Percentiles rank a stretch among this genome's conserved stretches.
These are phyloP conservation scores for Operophtera brumata DNA, from an alignment of 2,888 invertebrate genomes.

Conservation along the genomic window DNA sequence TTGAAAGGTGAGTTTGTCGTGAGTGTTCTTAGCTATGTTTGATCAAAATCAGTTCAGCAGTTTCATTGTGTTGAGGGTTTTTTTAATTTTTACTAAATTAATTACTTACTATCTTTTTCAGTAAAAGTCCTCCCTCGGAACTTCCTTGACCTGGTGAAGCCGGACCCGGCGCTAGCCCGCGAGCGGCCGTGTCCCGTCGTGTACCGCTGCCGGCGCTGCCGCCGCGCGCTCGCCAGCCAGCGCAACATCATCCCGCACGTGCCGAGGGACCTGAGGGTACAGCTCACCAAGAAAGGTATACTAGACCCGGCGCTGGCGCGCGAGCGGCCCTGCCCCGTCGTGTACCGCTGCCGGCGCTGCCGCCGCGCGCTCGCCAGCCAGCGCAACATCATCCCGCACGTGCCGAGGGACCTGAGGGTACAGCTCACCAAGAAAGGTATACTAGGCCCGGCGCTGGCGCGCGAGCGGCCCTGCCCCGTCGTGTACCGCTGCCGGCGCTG, in stretches of 20 bases:
- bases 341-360: conserved; percentile 91
- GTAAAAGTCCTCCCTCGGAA: conserved; percentile 91
- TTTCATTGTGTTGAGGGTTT: too few species aligned
- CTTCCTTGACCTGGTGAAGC: conserved; percentile 87
- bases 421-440: conserved; percentile 63
- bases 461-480: conserved; percentile 89
- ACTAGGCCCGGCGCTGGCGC: conserved; percentile 87
- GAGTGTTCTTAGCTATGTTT: too few species aligned
- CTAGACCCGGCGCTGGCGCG: conserved; percentile 88
- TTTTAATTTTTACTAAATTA: too few species aligned
- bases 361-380: conserved; percentile 90
- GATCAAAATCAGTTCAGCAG: too few species aligned
- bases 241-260: conserved; percentile 89
- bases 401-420: conserved; percentile 62
- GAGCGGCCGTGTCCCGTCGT: conserved; percentile 91
- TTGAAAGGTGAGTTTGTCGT: too few species aligned
- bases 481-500: conserved; percentile 93
- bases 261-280: conserved; percentile 60
- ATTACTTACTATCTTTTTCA: too few species aligned
- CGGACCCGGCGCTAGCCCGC: conserved; percentile 88
- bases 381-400: conserved; percentile 88
- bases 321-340: conserved; percentile 89
- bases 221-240: conserved; percentile 90
- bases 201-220: conserved; percentile 91
- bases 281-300: conserved; percentile 61